Evolutionary conservation across 2,797 vertebrate species (phyloP).

Genomic region (Argyrosomus regius): DNA sequence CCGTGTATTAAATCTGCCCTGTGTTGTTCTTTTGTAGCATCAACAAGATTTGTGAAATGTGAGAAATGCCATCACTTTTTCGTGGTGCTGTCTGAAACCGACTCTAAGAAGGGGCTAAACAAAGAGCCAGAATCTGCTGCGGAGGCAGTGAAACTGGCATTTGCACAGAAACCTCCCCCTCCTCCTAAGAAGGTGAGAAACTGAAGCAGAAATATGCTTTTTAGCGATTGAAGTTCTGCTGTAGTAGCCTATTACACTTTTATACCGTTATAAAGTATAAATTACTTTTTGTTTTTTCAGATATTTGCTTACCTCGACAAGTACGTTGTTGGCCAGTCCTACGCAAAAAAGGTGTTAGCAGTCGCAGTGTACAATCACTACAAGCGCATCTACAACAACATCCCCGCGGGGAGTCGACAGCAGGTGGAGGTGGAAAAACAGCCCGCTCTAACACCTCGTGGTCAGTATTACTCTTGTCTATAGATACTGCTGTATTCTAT

Average conservation of each 20-base stretch:
- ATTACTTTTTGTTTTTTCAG: slow-evolving; percentile 71
- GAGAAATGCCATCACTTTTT: slow-evolving; percentile 99
- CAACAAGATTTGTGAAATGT: slow-evolving; percentile 98
- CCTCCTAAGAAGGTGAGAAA: slow-evolving; percentile 94
- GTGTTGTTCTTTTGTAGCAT: slow-evolving; percentile 84
- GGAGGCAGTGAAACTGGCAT: slow-evolving; percentile 96
- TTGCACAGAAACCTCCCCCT: slow-evolving; percentile 96
- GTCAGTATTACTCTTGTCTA: slow-evolving; percentile 82
- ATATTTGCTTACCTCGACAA: slow-evolving; percentile 99
- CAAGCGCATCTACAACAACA: slow-evolving; percentile 99
- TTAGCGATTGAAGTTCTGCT: neutral
- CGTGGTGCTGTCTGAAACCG: slow-evolving; percentile 96
- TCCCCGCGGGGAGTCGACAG: slow-evolving; percentile 92
- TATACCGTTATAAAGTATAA: neutral
- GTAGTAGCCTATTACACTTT: neutral
- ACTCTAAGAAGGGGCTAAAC: slow-evolving; percentile 96
- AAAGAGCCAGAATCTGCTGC: slow-evolving; percentile 95
- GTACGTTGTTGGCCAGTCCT: slow-evolving; percentile 97
- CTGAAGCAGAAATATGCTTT: neutral
- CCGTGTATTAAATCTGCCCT: slow-evolving; percentile 17
- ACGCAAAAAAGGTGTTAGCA: slow-evolving; percentile 98
- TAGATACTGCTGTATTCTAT: neutral
- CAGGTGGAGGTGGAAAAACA: slow-evolving; percentile 95
- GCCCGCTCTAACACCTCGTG: slow-evolving; percentile 93
- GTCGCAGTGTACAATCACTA: slow-evolving; percentile 99